These are phyloP conservation scores for Noctua pronuba DNA, from an alignment of 2,888 invertebrate genomes.

Conservation along the genomic window DNA sequence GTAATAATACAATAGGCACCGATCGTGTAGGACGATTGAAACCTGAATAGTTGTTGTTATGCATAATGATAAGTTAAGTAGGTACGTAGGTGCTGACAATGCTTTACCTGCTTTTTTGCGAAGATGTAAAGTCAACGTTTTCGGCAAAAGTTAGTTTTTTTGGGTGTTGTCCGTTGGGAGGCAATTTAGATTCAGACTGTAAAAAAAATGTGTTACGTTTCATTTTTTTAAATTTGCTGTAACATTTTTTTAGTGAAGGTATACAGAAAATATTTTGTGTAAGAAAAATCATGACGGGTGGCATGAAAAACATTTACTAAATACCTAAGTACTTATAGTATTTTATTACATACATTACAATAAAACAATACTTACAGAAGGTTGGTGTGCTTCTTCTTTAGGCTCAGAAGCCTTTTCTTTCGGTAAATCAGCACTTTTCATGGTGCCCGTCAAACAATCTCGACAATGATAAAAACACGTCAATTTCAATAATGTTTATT, in stretches of 20 bases:
- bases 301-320: not conserved
- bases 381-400: conserved; percentile 80
- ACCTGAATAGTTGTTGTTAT: not conserved
- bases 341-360: not conserved
- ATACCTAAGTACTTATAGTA: not conserved
- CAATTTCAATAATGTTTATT: conserved; percentile 13
- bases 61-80: too few species aligned
- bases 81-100: not conserved
- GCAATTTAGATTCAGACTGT: conserved; percentile 66
- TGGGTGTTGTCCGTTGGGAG: conserved; percentile 43
- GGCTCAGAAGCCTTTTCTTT: conserved; percentile 80
- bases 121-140: conserved; percentile 67
- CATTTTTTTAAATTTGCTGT: not conserved
- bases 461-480: conserved; percentile 26
- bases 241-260: conserved; percentile 17
- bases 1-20: not conserved
- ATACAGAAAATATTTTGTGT: conserved; percentile 22
- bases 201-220: conserved; percentile 4
- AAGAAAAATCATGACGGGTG: not conserved
- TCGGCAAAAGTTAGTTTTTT: conserved; percentile 74
- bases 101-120: conserved; percentile 74
- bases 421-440: conserved; percentile 79
- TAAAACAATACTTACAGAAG: conserved; percentile 54
- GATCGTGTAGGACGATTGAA: not conserved
- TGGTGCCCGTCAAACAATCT: conserved; percentile 52